Conservation (phyloP, 2,113 vertebrate species). For the Bos javanicus region DNA sequence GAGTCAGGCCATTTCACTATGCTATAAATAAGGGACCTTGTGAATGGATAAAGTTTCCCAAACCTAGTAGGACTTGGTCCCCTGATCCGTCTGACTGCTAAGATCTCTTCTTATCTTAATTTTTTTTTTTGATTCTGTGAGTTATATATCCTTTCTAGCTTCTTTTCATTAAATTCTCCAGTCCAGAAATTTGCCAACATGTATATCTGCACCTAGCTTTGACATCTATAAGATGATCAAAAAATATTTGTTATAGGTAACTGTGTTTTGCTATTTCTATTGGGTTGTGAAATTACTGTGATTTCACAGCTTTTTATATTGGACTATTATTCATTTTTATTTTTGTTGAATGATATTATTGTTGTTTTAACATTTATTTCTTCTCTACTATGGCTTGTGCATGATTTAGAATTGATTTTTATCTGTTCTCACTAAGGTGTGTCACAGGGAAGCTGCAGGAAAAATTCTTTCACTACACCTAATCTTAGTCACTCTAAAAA, state of each 20-base stretch:
- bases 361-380: constrained; percentile 64
- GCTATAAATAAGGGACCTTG: neutral
- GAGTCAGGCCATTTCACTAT: neutral
- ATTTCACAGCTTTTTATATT: constrained; percentile 51
- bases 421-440: constrained; percentile 20
- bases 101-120: neutral
- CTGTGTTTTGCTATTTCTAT: constrained; percentile 38
- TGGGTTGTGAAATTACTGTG: constrained; percentile 25
- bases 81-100: neutral
- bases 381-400: neutral
- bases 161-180: constrained; percentile 27
- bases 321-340: constrained; percentile 51
- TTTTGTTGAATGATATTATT: constrained; percentile 55
- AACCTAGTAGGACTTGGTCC: neutral
- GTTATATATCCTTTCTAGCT: neutral
- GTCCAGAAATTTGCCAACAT: neutral
- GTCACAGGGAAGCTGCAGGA: constrained; percentile 29
- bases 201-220: neutral
- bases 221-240: neutral
- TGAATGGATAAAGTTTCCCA: neutral
- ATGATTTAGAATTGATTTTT: constrained; percentile 30
- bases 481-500: constrained; percentile 25
- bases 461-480: neutral
- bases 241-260: constrained; percentile 26
- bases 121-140: neutral